phyloP scores from a whole-genome alignment of 1,140 invertebrate genomes.

The Dendroctonus valens region DNA sequence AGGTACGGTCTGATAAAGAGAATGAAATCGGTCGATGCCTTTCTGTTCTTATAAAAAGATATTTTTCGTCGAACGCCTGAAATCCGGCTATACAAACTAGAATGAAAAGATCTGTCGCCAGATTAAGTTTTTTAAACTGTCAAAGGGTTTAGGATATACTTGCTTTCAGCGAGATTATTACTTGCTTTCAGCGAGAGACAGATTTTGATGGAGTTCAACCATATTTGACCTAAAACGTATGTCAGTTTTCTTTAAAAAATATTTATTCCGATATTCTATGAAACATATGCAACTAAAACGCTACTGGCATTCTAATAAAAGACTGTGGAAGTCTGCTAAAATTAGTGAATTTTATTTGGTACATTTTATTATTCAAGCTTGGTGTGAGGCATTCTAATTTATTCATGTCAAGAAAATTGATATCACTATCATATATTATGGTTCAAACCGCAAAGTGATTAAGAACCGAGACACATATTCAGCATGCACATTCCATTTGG shows the following conservation, averaged over 20 bases:
- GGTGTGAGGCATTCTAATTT: background rate
- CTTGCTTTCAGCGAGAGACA: too few species aligned
- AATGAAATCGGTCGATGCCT: slow-evolving; percentile 21
- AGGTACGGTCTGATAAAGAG: slow-evolving; percentile 22
- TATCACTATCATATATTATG: background rate
- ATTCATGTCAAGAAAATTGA: background rate
- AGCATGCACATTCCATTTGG: slow-evolving; percentile 5
- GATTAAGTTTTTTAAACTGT: slow-evolving; percentile 12
- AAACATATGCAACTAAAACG: background rate
- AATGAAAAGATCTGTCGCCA: slow-evolving; percentile 11
- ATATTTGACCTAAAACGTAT: background rate
- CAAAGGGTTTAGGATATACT: slow-evolving; percentile 15
- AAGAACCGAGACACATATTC: slow-evolving; percentile 11
- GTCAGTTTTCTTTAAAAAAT: background rate
- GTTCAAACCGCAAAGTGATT: slow-evolving; percentile 7
- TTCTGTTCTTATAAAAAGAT: slow-evolving; percentile 9
- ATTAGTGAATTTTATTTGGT: background rate
- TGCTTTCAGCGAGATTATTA: slow-evolving; percentile 10
- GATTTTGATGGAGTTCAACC: slow-evolving; percentile 4
- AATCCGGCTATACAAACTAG: slow-evolving; percentile 15
- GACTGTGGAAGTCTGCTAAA: background rate
- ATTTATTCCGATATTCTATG: background rate
- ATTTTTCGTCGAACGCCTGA: slow-evolving; percentile 11
- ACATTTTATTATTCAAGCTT: too few species aligned
- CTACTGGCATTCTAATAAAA: slow-evolving; percentile 3